Evolutionary conservation across 2,113 vertebrate species (phyloP).

Genomic region (Piprites chloris): DNA sequence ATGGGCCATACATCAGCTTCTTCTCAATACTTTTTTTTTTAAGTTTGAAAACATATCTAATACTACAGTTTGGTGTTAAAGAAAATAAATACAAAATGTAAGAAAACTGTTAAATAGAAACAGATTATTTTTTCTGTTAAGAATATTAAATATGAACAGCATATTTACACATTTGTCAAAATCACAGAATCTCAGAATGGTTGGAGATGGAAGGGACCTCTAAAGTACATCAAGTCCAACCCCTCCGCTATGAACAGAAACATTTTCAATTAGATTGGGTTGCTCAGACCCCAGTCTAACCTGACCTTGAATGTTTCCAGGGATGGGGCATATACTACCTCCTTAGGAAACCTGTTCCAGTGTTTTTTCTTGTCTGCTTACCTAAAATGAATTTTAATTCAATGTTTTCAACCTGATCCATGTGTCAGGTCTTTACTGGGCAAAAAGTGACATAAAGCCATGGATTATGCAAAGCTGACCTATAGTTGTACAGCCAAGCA

Average conservation of each 20-base stretch:
- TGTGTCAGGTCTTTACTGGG: background rate
- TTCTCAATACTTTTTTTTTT: background rate
- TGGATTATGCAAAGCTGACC: background rate
- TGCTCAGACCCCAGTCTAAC: background rate
- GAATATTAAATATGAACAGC: background rate
- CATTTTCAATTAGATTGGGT: background rate
- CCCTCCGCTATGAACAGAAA: rapidly evolving
- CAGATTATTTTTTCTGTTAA: background rate
- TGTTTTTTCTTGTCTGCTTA: background rate
- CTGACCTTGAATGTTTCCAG: background rate
- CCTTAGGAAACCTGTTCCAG: background rate
- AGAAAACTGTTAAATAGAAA: background rate
- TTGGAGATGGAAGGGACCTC: background rate
- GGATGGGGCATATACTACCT: background rate
- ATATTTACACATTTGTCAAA: background rate
- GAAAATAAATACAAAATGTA: background rate
- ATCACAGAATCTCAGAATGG: background rate
- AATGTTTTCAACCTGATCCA: background rate
- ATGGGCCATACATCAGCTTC: background rate
- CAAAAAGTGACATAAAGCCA: background rate
- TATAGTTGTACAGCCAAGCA: background rate
- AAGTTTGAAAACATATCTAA: background rate
- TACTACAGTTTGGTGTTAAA: background rate
- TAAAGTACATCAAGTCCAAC: background rate
- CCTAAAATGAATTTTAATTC: background rate